Evolutionary conservation across 2,797 vertebrate species (phyloP), one percentile per base, ranked within the genome.

Genomic region (Pseudopleuronectes americanus): DNA sequence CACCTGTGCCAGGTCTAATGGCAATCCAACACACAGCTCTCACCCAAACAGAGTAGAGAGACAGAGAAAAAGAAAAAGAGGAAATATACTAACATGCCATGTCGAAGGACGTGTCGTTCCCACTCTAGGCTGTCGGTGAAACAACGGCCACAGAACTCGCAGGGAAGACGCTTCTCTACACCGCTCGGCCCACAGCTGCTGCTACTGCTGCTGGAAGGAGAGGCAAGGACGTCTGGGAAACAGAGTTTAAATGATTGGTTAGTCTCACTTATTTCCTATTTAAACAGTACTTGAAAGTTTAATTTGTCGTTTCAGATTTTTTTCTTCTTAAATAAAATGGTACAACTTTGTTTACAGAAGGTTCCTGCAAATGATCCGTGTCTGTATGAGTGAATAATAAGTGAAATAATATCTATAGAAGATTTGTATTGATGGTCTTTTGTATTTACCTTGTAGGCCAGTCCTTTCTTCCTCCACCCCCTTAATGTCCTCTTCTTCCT

Each of bases 111-210:
- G 0, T 99, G 98, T 5, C 97, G 91, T 69, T 99, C 97, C 97
- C 97, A 99, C 84, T 99, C 97, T 0, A 94, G 90, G 89, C 95
- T 96, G 91, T 96, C 95, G 28, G 95, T 94, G 90, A 99, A 99
- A 1, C 96, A 96, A 79, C 97, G 96, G 55, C 97, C 97, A 4
- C 97, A 99, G 93, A 99, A 99, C 90, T 99, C 97, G 2, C 98
- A 99, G 0, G 97, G 96, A 86, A 98, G 96, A 54, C 97, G 96
- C 67, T 96, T 98, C 77, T 95, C 96, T 4, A 48, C 77, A 8
- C 82, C 61, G 76, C 87, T 64, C 13, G 87, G 86, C 81, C 87
- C 91, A 13, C 92, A 91, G 2, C 58, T 88, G 77, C 93, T 94
- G 56, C 10, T 65, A 24, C 52, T 56, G 38, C 52, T 56, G 56